Conservation (phyloP, 2,113 vertebrate species). For the Sander lucioperca region DNA sequence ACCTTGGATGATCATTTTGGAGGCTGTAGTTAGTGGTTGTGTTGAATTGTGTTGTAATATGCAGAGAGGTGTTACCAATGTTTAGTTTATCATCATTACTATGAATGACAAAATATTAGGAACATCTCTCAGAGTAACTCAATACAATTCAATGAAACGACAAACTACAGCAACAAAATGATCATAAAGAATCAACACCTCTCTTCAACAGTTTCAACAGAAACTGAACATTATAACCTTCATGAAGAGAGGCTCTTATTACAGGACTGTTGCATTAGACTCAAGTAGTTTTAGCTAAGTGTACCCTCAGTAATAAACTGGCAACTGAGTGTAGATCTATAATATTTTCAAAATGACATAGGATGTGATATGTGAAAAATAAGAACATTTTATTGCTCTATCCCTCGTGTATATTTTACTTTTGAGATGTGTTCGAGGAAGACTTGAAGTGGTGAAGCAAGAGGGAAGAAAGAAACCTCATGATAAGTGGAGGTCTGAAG, state of each 20-base stretch:
- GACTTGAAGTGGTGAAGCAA: conserved; percentile 37
- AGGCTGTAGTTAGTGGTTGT: background rate
- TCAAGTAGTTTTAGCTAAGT: conserved; percentile 5
- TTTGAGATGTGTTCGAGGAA: conserved; percentile 21
- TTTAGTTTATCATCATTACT: background rate
- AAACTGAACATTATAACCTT: background rate
- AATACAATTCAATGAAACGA: background rate
- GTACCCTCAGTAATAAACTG: background rate
- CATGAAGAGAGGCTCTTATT: background rate
- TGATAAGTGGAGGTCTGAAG: conserved; percentile 63
- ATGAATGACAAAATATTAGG: background rate
- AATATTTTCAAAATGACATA: background rate
- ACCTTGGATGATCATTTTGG: background rate
- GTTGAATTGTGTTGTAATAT: background rate
- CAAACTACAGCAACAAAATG: background rate
- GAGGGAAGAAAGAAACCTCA: conserved; percentile 41
- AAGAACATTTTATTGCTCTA: conserved; percentile 4
- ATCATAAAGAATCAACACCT: background rate
- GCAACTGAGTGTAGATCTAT: background rate
- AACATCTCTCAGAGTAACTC: background rate
- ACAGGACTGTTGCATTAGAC: background rate
- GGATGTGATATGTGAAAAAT: background rate
- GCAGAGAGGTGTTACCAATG: background rate
- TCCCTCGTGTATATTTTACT: conserved; percentile 14
- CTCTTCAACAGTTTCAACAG: background rate